phyloP scores from a whole-genome alignment of 1,140 invertebrate genomes.

The Nomia melanderi region DNA sequence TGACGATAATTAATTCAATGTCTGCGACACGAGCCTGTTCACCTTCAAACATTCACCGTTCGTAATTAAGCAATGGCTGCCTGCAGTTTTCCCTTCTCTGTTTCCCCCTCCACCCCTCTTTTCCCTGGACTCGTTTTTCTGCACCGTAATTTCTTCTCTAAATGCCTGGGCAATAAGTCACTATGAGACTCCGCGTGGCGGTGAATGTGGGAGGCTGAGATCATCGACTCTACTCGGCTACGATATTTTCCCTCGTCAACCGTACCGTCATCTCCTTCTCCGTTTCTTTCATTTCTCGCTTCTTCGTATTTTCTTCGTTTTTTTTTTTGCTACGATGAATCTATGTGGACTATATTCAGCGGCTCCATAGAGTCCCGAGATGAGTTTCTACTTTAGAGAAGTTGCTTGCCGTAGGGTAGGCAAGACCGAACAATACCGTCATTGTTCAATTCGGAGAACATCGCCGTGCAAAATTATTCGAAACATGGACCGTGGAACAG shows the following conservation, averaged over 20 bases:
- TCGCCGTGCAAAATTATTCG: neutral
- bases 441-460: neutral
- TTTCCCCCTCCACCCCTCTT: neutral
- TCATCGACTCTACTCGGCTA: constrained; percentile 58
- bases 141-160: constrained; percentile 46
- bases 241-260: constrained; percentile 35
- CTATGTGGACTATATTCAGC: neutral
- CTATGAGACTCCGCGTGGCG: neutral
- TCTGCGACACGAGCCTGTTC: constrained; percentile 43
- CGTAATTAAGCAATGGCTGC: constrained; percentile 54
- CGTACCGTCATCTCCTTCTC: constrained; percentile 25
- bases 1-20: constrained; percentile 50
- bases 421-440: neutral
- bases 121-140: constrained; percentile 1
- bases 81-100: neutral
- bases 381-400: neutral
- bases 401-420: neutral
- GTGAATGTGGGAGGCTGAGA: constrained; percentile 56
- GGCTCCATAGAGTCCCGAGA: neutral
- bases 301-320: constrained; percentile 6
- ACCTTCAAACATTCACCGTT: constrained; percentile 46
- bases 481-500: no score
- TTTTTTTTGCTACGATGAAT: neutral
- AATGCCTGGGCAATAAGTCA: constrained; percentile 63
- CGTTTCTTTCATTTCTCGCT: neutral